A percentile compares a stretch with the other conserved stretches of the same genome.
phyloP scores from a whole-genome alignment of 2,888 invertebrate genomes.

The Odontocolon sp. region DNA sequence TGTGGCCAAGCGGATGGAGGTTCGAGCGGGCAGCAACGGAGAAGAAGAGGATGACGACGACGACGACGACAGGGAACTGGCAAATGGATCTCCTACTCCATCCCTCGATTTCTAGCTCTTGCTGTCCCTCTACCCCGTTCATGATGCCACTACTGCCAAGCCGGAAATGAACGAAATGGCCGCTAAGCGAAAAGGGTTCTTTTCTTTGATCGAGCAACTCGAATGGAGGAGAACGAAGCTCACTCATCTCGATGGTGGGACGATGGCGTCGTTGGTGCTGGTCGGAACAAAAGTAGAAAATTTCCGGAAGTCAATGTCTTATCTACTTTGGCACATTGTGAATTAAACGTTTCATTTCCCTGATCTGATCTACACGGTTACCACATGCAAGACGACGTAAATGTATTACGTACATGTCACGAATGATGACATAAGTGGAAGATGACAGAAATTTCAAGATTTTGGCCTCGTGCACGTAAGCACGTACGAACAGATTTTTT shows the following conservation, averaged over 20 bases:
- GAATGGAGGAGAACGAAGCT: constrained; percentile 25
- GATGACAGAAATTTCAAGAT: no score
- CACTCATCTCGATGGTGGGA: constrained; percentile 28
- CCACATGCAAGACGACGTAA: no score
- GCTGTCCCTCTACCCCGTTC: constrained; percentile 16
- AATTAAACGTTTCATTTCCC: constrained; percentile 50
- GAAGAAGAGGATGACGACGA: constrained; percentile 60
- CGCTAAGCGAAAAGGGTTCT: constrained; percentile 78
- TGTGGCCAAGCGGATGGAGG: constrained; percentile 49
- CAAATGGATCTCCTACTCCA: constrained; percentile 77
- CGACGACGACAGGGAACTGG: constrained; percentile 70
- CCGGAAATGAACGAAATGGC: constrained; percentile 80
- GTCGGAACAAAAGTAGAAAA: constrained; percentile 2
- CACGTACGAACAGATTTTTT: constrained; percentile 14
- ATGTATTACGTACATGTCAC: no score
- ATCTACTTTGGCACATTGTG: constrained; percentile 10
- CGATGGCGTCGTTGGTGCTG: constrained; percentile 18
- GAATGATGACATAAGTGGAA: no score
- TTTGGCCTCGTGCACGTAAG: no score
- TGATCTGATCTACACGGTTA: constrained; percentile 11
- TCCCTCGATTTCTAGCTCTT: constrained; percentile 20
- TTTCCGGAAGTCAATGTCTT: constrained; percentile 21
- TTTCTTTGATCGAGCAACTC: constrained; percentile 74
- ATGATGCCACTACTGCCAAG: constrained; percentile 59
- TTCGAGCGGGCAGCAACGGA: constrained; percentile 37